Evolutionary conservation across 2,888 invertebrate species (phyloP), one percentile per base, ranked within the genome.

Genomic region (Cerastis leucographa): DNA sequence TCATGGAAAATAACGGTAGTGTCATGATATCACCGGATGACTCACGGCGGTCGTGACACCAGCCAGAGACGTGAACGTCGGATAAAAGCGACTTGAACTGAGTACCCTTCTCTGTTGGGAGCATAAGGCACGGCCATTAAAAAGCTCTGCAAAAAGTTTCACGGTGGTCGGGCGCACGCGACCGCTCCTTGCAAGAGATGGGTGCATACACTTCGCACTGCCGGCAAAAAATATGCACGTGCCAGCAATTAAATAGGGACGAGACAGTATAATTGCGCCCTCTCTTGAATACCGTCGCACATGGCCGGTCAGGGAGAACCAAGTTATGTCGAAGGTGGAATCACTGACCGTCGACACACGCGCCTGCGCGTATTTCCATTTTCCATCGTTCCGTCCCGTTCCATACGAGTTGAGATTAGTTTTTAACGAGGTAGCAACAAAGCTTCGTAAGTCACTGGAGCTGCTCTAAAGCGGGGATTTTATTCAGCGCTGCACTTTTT

Each of bases 241-340:
- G 96, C 96, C 96, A 91, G 86, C 94, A 93, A 95, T 96, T 96
- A 96, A 93, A 86, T 90, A 90, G 94, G 93, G 94, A 91, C 91
- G 89, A 91, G 91, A 89, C 89, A 89, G 87, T 87, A 87, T 92
- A 92, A 93, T 91, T 91, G 91, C 90, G 88, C 93, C 93, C 90
- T 88, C 87, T 84, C 84, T 86, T 89, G 86, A 82, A 84, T 81
- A 80, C 79, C 89, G 94, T 92, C 90, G 82, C 94, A 91, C 93
- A 87, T 94, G 95, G 91, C 90, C 91, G 93, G 93, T 92, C 95
- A 93, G 90, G 86, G 81, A 90, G 94, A 95, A 95, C 95, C 86
- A 87, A 89, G 87, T 87, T 86, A 88, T 88, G 88, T 87, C 88
- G 86, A 88, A 90, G 89, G 86, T 89, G 90, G 91, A 93, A 92